Conservation (phyloP, 2,797 vertebrate species). For the Phataginus tricuspis region DNA sequence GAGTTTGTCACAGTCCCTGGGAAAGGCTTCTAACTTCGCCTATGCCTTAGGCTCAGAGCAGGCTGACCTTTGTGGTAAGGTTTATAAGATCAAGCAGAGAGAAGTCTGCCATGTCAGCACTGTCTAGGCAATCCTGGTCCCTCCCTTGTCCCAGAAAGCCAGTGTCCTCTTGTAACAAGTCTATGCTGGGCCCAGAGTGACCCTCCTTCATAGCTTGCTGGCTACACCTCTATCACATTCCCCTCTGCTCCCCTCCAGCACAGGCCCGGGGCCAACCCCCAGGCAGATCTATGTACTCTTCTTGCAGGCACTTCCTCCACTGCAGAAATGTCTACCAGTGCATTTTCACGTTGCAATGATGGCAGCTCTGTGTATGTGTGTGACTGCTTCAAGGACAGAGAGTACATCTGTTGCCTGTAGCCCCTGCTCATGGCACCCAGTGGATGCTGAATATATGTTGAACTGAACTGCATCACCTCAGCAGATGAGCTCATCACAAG, state of each 20-base stretch:
- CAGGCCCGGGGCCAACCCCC: not conserved
- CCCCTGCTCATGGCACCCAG: not conserved
- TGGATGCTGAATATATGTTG: not conserved
- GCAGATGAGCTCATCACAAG: not conserved
- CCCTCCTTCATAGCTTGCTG: not conserved
- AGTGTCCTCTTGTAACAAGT: not conserved
- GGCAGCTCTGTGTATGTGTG: not conserved
- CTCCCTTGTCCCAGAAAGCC: not conserved
- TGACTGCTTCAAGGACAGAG: not conserved
- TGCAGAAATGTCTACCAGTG: not conserved
- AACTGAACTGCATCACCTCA: not conserved
- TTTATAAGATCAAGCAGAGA: not conserved
- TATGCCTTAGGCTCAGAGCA: not conserved
- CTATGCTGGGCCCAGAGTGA: not conserved
- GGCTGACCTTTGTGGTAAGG: not conserved
- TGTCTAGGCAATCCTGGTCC: not conserved
- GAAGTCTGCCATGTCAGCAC: not conserved
- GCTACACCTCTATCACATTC: not conserved
- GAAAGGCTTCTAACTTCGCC: not conserved
- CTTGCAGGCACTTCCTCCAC: not conserved
- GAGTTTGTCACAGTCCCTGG: not conserved
- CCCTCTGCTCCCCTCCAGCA: not conserved
- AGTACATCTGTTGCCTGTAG: not conserved
- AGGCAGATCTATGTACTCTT: not conserved
- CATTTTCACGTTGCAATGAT: not conserved